phyloP scores from a whole-genome alignment of 2,113 vertebrate genomes.

The Herpailurus yagouaroundi region DNA sequence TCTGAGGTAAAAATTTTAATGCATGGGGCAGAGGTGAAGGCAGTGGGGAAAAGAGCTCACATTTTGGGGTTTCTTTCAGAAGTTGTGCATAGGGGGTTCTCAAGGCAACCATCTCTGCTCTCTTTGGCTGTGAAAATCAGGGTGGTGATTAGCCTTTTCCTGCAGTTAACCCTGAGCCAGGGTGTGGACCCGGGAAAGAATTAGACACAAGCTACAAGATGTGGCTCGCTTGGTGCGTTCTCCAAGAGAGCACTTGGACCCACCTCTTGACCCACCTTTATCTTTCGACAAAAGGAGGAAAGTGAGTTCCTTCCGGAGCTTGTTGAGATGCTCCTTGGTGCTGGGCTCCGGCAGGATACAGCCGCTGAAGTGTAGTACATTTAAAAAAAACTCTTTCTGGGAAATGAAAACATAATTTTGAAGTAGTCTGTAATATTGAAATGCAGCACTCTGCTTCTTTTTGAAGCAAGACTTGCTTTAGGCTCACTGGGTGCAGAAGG shows the following conservation, averaged over 20 bases:
- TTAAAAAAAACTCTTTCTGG: slow-evolving; percentile 65
- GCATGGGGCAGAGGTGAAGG: neutral
- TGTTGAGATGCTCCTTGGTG: slow-evolving; percentile 56
- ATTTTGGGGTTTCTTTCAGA: neutral
- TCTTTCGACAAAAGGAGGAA: slow-evolving; percentile 57
- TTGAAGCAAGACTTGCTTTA: slow-evolving; percentile 62
- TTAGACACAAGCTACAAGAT: neutral
- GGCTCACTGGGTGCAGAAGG: slow-evolving; percentile 75
- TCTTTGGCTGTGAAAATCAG: neutral
- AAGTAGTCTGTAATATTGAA: slow-evolving; percentile 76
- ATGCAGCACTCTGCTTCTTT: slow-evolving; percentile 72
- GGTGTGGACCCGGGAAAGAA: neutral
- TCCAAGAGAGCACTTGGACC: neutral
- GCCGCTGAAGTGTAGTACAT: slow-evolving; percentile 64
- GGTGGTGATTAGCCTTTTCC: neutral
- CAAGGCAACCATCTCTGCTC: neutral
- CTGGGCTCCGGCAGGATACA: slow-evolving; percentile 56
- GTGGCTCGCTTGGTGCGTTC: neutral
- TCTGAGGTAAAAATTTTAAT: slow-evolving; percentile 25
- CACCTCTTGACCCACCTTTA: neutral
- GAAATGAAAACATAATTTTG: slow-evolving; percentile 78
- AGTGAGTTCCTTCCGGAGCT: slow-evolving; percentile 47
- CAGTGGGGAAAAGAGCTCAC: neutral
- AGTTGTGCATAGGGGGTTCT: neutral
- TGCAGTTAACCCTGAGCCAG: neutral